Conservation (phyloP, 1,140 invertebrate species). For the Druon quercuslanigerum region DNA sequence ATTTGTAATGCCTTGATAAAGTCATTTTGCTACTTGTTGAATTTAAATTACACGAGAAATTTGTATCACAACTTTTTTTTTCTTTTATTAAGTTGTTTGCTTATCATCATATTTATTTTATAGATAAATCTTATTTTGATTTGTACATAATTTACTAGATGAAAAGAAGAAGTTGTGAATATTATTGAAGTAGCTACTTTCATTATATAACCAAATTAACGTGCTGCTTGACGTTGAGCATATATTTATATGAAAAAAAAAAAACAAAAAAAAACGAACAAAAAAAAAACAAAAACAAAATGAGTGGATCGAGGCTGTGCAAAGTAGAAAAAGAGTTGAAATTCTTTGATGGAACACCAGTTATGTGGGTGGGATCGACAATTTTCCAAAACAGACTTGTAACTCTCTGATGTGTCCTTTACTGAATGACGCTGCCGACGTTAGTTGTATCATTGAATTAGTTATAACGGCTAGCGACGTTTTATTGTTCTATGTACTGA, state of each 20-base stretch:
- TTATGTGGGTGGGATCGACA: background rate
- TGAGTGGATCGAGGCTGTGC: background rate
- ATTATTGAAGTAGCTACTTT: background rate
- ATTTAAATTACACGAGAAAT: background rate
- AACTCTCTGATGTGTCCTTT: conserved; percentile 1
- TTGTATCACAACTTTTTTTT: background rate
- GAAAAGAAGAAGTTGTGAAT: background rate
- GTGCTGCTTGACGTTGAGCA: conserved; percentile 3
- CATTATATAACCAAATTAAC: background rate
- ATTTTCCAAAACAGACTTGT: conserved; percentile 1
- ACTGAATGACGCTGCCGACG: background rate
- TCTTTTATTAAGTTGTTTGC: background rate
- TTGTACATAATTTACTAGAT: background rate
- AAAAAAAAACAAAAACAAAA: background rate
- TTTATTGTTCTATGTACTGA: conserved; percentile 15
- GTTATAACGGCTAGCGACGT: background rate
- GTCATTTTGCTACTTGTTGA: too few relatives aligned
- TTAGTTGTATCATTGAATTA: conserved; percentile 11
- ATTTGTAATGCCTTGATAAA: too few relatives aligned
- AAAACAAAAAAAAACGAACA: too few relatives aligned
- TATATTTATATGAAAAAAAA: background rate
- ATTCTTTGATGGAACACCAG: background rate
- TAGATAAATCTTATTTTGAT: background rate
- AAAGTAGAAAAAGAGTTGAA: background rate
- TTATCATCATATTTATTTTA: conserved; percentile 7